phyloP scores from a whole-genome alignment of 2,888 invertebrate genomes.

The Cantharis lateralis region DNA sequence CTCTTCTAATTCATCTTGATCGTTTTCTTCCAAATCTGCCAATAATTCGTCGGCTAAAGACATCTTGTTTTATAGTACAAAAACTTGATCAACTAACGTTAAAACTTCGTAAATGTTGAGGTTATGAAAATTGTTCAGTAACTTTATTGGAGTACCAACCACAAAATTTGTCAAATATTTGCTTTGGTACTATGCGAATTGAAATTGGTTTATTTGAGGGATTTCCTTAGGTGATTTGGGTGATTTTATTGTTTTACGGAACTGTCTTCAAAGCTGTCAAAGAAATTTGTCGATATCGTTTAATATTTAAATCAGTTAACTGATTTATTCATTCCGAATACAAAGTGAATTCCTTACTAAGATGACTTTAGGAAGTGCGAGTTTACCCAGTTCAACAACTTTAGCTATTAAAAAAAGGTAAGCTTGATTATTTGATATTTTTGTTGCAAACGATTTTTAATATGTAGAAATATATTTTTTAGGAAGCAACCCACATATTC shows the following conservation, averaged over 20 bases:
- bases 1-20: slow-evolving; percentile 71
- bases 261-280: too few species aligned
- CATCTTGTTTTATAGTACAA: slow-evolving; percentile 64
- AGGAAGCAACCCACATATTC: slow-evolving; percentile 70
- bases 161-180: background rate
- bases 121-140: background rate
- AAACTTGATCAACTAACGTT: background rate
- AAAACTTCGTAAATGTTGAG: background rate
- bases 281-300: background rate
- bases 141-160: background rate
- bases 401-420: background rate
- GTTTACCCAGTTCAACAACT: background rate
- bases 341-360: background rate
- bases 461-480: slow-evolving; percentile 45
- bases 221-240: too few species aligned
- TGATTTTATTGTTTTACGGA: too few species aligned
- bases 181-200: too few species aligned
- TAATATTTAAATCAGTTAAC: background rate
- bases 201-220: too few species aligned
- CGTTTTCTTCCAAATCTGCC: slow-evolving; percentile 95
- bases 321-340: background rate
- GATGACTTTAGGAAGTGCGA: background rate
- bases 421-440: background rate
- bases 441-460: background rate
- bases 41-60: slow-evolving; percentile 96